These are phyloP conservation scores for Dromococcyx pavoninus DNA, from an alignment of 2,797 vertebrate species.

Conservation along the genomic window DNA sequence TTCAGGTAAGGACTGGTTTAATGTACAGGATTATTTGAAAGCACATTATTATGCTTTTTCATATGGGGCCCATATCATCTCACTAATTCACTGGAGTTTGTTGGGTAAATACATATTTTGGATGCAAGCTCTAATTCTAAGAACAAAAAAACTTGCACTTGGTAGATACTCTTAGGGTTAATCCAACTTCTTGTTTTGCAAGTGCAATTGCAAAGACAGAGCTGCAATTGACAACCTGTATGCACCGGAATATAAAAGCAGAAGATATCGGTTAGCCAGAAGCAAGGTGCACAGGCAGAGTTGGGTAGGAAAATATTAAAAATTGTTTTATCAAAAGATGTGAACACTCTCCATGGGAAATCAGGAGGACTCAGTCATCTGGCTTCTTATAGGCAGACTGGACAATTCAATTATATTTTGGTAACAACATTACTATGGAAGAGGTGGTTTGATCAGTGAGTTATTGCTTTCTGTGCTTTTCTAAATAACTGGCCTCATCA, in stretches of 20 bases:
- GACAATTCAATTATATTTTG: background rate
- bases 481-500: background rate
- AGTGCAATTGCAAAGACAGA: background rate
- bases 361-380: background rate
- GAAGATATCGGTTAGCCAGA: background rate
- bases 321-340: background rate
- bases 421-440: background rate
- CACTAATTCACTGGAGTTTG: background rate
- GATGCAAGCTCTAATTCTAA: background rate
- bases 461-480: background rate
- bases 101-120: conserved; percentile 2
- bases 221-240: background rate
- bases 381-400: background rate
- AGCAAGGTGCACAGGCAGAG: background rate
- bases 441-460: background rate
- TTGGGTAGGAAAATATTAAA: background rate
- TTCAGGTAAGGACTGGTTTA: background rate
- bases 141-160: background rate
- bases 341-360: background rate
- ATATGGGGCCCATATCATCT: background rate
- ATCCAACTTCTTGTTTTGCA: background rate
- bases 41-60: background rate
- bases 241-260: background rate
- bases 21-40: background rate
- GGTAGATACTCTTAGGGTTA: background rate